Conservation (phyloP, 2,113 vertebrate genomes). For the Paedocypris sp. region DNA sequence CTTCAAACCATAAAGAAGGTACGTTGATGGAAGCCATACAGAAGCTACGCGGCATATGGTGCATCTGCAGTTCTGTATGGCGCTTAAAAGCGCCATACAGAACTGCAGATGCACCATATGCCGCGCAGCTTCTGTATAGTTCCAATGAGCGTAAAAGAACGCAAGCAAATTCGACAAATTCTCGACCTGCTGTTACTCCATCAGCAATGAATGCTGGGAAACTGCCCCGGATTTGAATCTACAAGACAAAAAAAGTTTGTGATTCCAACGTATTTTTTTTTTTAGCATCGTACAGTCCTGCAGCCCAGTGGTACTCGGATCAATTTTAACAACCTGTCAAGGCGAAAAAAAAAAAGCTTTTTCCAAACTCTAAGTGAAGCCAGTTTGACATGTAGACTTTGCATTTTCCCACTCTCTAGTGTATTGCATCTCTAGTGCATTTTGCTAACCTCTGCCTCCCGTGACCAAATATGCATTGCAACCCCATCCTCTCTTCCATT, state of each 20-base stretch:
- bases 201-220: too few relatives aligned
- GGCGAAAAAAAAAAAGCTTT: conserved; percentile 13
- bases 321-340: conserved; percentile 27
- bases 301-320: conserved; percentile 24
- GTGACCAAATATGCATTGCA: conserved; percentile 60
- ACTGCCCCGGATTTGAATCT: conserved; percentile 3
- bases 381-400: conserved; percentile 69
- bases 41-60: too few relatives aligned
- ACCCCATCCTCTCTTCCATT: conserved; percentile 43
- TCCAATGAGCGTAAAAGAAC: background rate
- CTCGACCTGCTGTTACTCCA: too few relatives aligned
- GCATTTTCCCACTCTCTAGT: conserved; percentile 50
- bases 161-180: too few relatives aligned
- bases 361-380: conserved; percentile 45
- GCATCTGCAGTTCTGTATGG: too few relatives aligned
- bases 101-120: background rate
- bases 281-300: conserved; percentile 22
- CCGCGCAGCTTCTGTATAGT: background rate
- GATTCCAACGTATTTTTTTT: conserved; percentile 15
- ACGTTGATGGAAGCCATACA: background rate
- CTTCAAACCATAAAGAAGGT: too few relatives aligned
- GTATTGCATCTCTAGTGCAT: conserved; percentile 66
- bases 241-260: background rate
- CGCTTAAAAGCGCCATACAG: too few relatives aligned
- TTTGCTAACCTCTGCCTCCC: conserved; percentile 60